phyloP scores from a whole-genome alignment of 2,888 invertebrate genomes.

The Mongoloraphidia duomilia region DNA sequence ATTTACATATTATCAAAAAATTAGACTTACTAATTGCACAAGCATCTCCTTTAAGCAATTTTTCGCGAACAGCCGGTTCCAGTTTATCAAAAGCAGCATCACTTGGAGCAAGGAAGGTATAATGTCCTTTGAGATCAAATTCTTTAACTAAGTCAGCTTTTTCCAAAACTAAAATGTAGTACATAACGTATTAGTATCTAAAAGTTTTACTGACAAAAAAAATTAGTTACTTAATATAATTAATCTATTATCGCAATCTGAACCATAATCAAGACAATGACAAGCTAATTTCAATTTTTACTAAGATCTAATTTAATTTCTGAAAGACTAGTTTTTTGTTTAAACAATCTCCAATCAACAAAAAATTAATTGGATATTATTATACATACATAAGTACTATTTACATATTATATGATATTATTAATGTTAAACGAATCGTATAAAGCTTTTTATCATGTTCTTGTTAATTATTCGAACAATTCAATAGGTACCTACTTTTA shows the following conservation, averaged over 20 bases:
- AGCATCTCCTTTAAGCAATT: conserved; percentile 38
- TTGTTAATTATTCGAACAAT: neutral
- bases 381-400: no score
- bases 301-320: no score
- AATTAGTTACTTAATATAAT: no score
- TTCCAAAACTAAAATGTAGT: conserved; percentile 34
- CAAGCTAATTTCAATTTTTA: no score
- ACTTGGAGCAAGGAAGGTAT: conserved; percentile 50
- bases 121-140: conserved; percentile 37
- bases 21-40: conserved; percentile 41
- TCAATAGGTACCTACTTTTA: conserved; percentile 26
- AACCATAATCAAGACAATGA: no score
- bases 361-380: no score
- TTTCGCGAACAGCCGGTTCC: conserved; percentile 34
- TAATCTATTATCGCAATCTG: no score
- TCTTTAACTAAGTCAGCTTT: conserved; percentile 38
- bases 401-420: no score
- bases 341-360: no score
- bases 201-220: neutral
- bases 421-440: no score
- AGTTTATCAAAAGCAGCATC: conserved; percentile 50
- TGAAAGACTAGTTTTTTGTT: no score
- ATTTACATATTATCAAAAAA: conserved; percentile 1
- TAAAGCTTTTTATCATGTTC: no score
- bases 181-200: neutral